A percentile compares a stretch with the other conserved stretches of the same genome.
Evolutionary conservation across 1,140 invertebrate genomes (phyloP).

Genomic region (Lerema accius): DNA sequence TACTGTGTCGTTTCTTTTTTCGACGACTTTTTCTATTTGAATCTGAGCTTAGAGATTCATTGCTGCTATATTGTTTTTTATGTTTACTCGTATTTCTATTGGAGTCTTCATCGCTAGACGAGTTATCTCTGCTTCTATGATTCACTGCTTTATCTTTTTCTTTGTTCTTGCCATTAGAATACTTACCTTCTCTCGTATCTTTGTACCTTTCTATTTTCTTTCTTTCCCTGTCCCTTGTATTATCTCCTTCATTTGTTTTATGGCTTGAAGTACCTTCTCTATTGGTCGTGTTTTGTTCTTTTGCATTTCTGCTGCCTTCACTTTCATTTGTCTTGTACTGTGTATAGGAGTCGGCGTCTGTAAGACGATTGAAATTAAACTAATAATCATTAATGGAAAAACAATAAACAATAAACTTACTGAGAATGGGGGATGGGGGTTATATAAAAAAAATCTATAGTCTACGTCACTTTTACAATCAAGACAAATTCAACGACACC

Average conservation of each 20-base stretch:
- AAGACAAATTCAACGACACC: too few species aligned
- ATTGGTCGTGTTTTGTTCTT: conserved; percentile 48
- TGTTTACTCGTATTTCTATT: conserved; percentile 63
- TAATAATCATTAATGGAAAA: conserved; percentile 27
- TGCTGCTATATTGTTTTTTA: conserved; percentile 76
- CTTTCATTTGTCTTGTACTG: conserved; percentile 85
- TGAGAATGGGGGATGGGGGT: too few species aligned
- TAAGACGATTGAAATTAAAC: conserved; percentile 41
- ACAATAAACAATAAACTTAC: conserved; percentile 3
- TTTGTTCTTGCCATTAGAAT: conserved; percentile 52
- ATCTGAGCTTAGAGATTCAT: conserved; percentile 69
- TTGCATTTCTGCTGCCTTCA: conserved; percentile 48
- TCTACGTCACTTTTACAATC: too few species aligned
- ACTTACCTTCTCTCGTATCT: conserved; percentile 32
- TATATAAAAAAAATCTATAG: too few species aligned
- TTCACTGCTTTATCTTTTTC: conserved; percentile 37
- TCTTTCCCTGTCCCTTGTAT: conserved; percentile 40
- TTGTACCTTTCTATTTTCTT: conserved; percentile 37
- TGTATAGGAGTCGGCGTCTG: conserved; percentile 87
- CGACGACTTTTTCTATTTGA: conserved; percentile 68
- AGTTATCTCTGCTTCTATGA: conserved; percentile 42
- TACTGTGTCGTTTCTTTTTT: conserved; percentile 50
- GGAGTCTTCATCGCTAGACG: conserved; percentile 28
- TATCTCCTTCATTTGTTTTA: conserved; percentile 41
- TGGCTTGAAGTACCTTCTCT: conserved; percentile 47